Base-by-base conservation (phyloP, 2,888 invertebrate genomes). In the Drosophila mulleri region DNA sequence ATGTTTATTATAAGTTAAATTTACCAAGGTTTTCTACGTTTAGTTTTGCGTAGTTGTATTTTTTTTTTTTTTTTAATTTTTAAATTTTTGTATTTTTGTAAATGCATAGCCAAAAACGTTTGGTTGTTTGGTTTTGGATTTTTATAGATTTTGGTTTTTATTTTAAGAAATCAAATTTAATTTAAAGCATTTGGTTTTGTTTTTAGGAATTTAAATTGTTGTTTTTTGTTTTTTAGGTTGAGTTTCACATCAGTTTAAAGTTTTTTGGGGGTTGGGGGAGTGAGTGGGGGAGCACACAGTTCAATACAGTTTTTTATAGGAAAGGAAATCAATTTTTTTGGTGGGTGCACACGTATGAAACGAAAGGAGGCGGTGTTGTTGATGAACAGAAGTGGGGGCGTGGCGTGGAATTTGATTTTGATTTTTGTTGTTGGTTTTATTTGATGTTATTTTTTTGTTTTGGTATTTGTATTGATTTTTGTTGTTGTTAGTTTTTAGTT, bases 1-100 rank as follows among this genome's bases (percentile, higher is more conserved):
- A 50, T 73, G 70, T 74, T 57, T 72, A 60, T 72, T 68, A 72
- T 60, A 66, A 44, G 57, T 75, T 62, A 59, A 84, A 91, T 91
- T 91, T 91, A 91, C 91, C 91, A 89, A 91, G 90, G 82, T 91
- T 91, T 90, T 91, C 91, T 91, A 91, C 86, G 85, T 82, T 86
- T 81, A 82, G 77, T 75, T 71, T 82, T 65, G 42, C 74, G 77
- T 60, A 75, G 73, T 69, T 37, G 35, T 52, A 20, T 52, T 52
- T 52, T 52, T 35, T 29, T 32, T 48, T 64, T 35, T 35, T 14
- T 35, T 37, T 37, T 37, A 4, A 12, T 7, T 45, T 48, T 48
- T 29, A n/a, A 29, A 60, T 54, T 68, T 54, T 44, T 44, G 12
- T 20, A 44, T 20, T 44, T 9, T 56, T 60, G 37, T 72, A 64